Evolutionary conservation across 2,113 vertebrate species (phyloP), one percentile per base, ranked within the genome.

Genomic region (Nothobranchius kuhntae): DNA sequence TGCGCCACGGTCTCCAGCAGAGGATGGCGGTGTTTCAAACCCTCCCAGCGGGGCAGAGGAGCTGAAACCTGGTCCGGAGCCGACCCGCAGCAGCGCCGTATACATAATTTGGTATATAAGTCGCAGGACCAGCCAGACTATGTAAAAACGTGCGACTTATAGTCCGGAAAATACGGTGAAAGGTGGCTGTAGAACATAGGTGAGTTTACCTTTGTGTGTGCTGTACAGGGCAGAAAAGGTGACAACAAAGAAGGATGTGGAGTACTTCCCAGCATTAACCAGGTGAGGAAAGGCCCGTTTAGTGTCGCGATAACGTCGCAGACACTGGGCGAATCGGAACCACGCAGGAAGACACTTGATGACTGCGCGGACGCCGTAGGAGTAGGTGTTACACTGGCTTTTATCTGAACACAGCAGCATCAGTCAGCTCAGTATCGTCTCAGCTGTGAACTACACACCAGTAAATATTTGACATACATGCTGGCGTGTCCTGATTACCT

Each of bases 281-380:
- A 99, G 92, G 88, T 99, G 97, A 84, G 96, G 96, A 88, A 99
- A 99, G 78, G 98, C 96, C 70, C 97, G 94, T 86, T 95, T 98
- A 73, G 96, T 96, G 92, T 99, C 98, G 15, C 96, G 93, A 90
- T 99, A 99, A 82, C 97, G 94, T 65, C 98, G 94, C 87, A 99
- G 95, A 93, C 98, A 99, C 93, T 99, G 98, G 87, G 97, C 93
- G 73, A 99, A 99, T 55, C 98, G 94, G 86, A 99, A 95, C 97
- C 97, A 99, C 60, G 98, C 98, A 36, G 98, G 98, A 59, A 99
- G 94, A 90, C 97, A 98, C 88, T 99, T 95, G 92, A 99, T 96
- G 71, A 99, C 90, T 0, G 98, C 97, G 57, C 97, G 94, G 53
- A 99, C 92, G 38, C 97, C 98, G 4, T 99, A 99, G 13, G 95